Evolutionary conservation across 2,113 vertebrate genomes (phyloP).

Genomic region (Neodontobutis hainanensis): DNA sequence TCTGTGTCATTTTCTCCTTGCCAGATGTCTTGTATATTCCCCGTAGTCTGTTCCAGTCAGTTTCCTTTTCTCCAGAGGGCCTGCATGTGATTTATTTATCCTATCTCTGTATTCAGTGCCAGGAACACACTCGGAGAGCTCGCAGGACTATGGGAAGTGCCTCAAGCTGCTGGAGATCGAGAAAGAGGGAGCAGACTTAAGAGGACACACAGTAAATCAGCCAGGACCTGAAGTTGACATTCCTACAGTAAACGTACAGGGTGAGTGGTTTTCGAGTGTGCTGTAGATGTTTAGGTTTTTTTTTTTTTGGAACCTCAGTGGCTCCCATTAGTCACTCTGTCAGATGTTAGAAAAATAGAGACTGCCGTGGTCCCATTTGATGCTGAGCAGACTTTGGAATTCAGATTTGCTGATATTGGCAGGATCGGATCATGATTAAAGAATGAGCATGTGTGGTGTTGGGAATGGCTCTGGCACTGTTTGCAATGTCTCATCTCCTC

Average conservation of each 20-base stretch:
- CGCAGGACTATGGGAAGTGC: constrained; percentile 40
- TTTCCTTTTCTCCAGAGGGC: constrained; percentile 52
- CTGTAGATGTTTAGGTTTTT: constrained; percentile 36
- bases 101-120: constrained; percentile 58
- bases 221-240: constrained; percentile 19
- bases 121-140: constrained; percentile 57
- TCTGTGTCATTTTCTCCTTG: constrained; percentile 37
- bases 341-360: constrained; percentile 42
- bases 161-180: constrained; percentile 29
- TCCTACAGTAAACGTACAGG: constrained; percentile 12
- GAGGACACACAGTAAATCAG: constrained; percentile 45
- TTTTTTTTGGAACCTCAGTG: constrained; percentile 30
- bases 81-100: constrained; percentile 67
- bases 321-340: constrained; percentile 58
- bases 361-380: constrained; percentile 44
- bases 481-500: constrained; percentile 40
- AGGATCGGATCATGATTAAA: constrained; percentile 68
- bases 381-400: constrained; percentile 56
- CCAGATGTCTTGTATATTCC: constrained; percentile 63
- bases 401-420: constrained; percentile 62
- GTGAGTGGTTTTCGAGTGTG: not conserved
- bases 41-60: constrained; percentile 37
- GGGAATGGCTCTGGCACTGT: constrained; percentile 44
- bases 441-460: constrained; percentile 64
- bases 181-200: constrained; percentile 29